Conservation (phyloP, 2,888 invertebrate genomes). For the Zygogramma bicolorata region DNA sequence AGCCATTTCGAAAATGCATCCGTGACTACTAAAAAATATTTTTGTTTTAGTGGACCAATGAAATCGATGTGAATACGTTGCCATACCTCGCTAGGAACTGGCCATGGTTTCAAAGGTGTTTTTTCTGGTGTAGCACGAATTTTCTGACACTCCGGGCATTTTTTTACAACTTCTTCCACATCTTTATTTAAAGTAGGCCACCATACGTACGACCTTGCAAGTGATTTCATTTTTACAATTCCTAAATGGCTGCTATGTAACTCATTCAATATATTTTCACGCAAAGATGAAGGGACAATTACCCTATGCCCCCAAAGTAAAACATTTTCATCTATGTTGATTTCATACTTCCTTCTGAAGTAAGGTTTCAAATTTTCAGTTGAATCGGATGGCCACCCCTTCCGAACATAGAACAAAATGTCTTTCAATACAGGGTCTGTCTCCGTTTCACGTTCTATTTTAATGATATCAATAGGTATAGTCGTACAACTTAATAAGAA, state of each 20-base stretch:
- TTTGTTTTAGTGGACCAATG: not conserved
- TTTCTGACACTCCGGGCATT: not conserved
- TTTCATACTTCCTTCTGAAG: not conserved
- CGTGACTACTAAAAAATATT: not conserved
- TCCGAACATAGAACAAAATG: not conserved
- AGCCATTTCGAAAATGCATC: too few relatives aligned
- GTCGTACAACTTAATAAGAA: not conserved
- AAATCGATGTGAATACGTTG: too few relatives aligned
- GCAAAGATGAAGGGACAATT: not conserved
- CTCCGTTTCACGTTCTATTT: not conserved
- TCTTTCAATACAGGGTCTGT: not conserved
- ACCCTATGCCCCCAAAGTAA: not conserved
- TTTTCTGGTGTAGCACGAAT: not conserved
- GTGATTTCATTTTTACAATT: not conserved
- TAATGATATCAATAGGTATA: not conserved
- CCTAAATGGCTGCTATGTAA: not conserved
- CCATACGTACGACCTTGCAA: too few relatives aligned
- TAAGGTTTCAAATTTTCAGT: not conserved
- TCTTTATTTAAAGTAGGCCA: too few relatives aligned
- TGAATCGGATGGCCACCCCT: not conserved
- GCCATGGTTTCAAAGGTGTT: too few relatives aligned
- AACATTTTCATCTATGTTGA: not conserved
- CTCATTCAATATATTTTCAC: too few relatives aligned
- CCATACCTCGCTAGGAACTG: too few relatives aligned
- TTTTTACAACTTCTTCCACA: not conserved